Evolutionary conservation across 2,113 vertebrate species (phyloP), one percentile per base, ranked within the genome.

Genomic region (Centropus bengalensis): DNA sequence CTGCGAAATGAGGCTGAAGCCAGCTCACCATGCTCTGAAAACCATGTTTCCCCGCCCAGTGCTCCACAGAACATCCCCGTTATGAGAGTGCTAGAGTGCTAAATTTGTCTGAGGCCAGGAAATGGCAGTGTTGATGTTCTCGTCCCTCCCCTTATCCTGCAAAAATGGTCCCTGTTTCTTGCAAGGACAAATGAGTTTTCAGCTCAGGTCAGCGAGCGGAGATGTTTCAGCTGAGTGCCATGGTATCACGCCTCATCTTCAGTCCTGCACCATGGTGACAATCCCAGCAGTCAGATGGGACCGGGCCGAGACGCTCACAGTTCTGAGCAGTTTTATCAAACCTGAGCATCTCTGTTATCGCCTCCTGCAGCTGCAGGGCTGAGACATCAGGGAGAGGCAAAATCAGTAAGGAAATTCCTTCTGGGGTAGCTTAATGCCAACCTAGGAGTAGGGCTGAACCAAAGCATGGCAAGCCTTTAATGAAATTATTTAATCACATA

Each of bases 221-320:
- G 8, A 38, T 10, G 26, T 47, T 33, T 44, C 51, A 80, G 88
- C 0, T 64, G 74, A 49, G 17, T 9, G 33, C 9, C 73, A 19
- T 2, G 2, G 28, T 3, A 4, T 26, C 14, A 2, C 0, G 1
- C 47, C 52, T 22, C 1, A 17, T 11, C 68, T 16, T 23, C 36
- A 11, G 59, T 1, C 12, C 4, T 45, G 45, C 5, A 60, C 64
- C 1, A 0, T 14, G 62, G 14, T 44, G 59, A 88, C 18, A 58
- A 14, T 7, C 6, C 32, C 3, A 14, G 2, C 28, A 33, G 78
- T 2, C 47, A 14, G 6, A 40, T 4, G 42, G 59, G 58, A 51
- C 74, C 17, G 28, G 47, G 49, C 68, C 71, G 82, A 80, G 62
- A 7, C 19, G 23, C 15, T 9, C 36, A 4, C 71, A 51, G 32